A percentile compares a stretch with the other conserved stretches of the same genome.
Evolutionary conservation across 2,113 vertebrate genomes (phyloP).

Genomic region (human): GRCh38 chr19:577501-578000

Average conservation of each 20-base stretch:
- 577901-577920: conserved; percentile 90
- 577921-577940: conserved; percentile 89
- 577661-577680: background rate
- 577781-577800: conserved; percentile 91
- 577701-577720: background rate
- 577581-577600: too few relatives aligned
- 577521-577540: background rate
- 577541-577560: background rate
- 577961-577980: conserved; percentile 90
- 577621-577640: background rate
- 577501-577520: background rate
- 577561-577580: too few relatives aligned
- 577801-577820: conserved; percentile 86
- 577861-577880: conserved; percentile 96
- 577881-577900: conserved; percentile 89
- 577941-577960: conserved; percentile 93
- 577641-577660: background rate
- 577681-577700: background rate
- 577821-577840: conserved; percentile 92
- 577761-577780: conserved; percentile 84
- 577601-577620: background rate
- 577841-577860: conserved; percentile 91
- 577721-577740: too few relatives aligned
- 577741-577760: background rate
- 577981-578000: conserved; percentile 88